phyloP scores from a whole-genome alignment of 2,888 invertebrate species.

The Cancer borealis region DNA sequence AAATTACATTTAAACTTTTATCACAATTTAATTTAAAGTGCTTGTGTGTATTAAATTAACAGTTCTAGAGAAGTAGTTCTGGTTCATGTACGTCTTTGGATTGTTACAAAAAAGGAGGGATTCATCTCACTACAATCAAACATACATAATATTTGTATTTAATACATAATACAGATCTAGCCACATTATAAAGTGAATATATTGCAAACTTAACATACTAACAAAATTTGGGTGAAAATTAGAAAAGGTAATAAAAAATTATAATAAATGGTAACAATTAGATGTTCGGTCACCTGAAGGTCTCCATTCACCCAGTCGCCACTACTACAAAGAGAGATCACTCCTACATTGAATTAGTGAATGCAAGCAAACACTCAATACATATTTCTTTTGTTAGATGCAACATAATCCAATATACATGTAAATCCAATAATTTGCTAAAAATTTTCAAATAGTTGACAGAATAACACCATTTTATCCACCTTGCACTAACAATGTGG shows the following conservation, averaged over 20 bases:
- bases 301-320: conserved; percentile 31
- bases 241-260: conserved; percentile 40
- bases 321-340: not conserved
- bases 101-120: not conserved
- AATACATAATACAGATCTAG: conserved; percentile 75
- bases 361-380: not conserved
- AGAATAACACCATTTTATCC: not conserved
- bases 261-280: conserved; percentile 43
- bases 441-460: not conserved
- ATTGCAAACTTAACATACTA: conserved; percentile 66
- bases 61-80: not conserved
- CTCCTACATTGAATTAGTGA: not conserved
- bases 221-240: conserved; percentile 61
- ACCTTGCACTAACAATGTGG: not conserved
- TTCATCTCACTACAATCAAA: conserved; percentile 11
- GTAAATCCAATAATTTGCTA: not conserved
- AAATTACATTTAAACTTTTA: too few relatives aligned
- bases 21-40: too few relatives aligned
- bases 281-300: conserved; percentile 10
- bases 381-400: not conserved
- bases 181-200: conserved; percentile 71
- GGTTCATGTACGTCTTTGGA: not conserved
- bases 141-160: conserved; percentile 57
- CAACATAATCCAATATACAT: not conserved
- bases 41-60: not conserved